Conservation (phyloP, 2,113 vertebrate species). For the Ciconia stormi region DNA sequence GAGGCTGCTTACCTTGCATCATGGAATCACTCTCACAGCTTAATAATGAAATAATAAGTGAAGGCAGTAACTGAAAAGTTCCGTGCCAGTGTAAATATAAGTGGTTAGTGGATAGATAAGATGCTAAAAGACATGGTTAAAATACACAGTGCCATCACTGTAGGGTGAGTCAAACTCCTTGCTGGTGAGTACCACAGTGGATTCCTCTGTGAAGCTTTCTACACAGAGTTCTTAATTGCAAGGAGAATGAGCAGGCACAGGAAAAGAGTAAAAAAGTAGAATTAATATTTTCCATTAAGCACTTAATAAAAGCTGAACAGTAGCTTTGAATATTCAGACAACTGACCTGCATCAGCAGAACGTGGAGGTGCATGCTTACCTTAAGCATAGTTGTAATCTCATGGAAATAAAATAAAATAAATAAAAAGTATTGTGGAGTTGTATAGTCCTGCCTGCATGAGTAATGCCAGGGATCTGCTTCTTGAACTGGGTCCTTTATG, state of each 20-base stretch:
- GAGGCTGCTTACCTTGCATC: background rate
- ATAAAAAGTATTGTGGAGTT: background rate
- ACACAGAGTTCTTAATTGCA: background rate
- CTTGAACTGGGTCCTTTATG: constrained; percentile 1
- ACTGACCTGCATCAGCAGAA: background rate
- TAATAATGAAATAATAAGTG: background rate
- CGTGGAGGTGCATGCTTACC: background rate
- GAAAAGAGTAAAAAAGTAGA: background rate
- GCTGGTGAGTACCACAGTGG: background rate
- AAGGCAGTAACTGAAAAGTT: background rate
- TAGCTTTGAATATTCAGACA: background rate
- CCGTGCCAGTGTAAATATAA: background rate
- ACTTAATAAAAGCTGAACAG: background rate
- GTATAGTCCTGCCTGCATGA: background rate
- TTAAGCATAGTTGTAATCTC: background rate
- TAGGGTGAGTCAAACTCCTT: background rate
- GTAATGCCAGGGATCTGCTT: background rate
- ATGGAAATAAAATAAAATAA: background rate
- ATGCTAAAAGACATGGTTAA: background rate
- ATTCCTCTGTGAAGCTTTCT: background rate
- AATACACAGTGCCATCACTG: background rate
- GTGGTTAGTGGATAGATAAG: background rate
- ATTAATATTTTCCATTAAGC: background rate
- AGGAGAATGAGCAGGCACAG: background rate
- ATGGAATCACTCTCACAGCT: background rate